Evolutionary conservation across 2,113 vertebrate species (phyloP).

Genomic region (Rousettus leschenaultii): DNA sequence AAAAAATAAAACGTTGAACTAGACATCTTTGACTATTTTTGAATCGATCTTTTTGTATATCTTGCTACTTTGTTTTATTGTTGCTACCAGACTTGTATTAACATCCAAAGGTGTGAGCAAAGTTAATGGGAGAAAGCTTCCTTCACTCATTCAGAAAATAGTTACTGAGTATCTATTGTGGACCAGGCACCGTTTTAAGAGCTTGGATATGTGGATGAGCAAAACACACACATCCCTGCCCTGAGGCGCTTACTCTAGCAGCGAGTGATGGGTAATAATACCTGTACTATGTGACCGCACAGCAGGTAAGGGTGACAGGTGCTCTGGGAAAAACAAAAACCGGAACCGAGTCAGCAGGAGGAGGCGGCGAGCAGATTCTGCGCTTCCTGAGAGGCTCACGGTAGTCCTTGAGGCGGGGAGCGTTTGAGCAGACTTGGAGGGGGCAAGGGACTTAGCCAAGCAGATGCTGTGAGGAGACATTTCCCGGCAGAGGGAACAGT

Average conservation of each 20-base stretch:
- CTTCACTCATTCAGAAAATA: not conserved
- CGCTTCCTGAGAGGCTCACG: fast-evolving
- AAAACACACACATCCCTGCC: not conserved
- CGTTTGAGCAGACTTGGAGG: not conserved
- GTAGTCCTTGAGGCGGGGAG: too few species aligned
- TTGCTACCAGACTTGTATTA: not conserved
- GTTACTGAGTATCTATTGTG: too few species aligned
- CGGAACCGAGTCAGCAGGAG: too few species aligned
- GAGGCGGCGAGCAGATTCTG: not conserved
- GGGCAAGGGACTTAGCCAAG: not conserved
- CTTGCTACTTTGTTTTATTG: not conserved
- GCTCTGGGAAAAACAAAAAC: not conserved
- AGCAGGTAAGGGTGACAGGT: not conserved
- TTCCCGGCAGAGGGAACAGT: not conserved
- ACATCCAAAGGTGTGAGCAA: not conserved
- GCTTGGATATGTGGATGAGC: not conserved
- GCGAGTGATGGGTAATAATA: not conserved
- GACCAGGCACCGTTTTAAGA: not conserved
- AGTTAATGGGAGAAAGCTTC: not conserved
- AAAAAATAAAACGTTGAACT: not conserved
- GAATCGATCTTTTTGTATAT: not conserved
- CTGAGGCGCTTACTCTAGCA: not conserved
- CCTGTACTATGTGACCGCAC: not conserved
- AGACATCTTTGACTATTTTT: not conserved
- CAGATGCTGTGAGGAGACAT: not conserved